These are phyloP conservation scores for Achatina immaculata DNA, from an alignment of 1,140 invertebrate genomes.

Conservation along the genomic window DNA sequence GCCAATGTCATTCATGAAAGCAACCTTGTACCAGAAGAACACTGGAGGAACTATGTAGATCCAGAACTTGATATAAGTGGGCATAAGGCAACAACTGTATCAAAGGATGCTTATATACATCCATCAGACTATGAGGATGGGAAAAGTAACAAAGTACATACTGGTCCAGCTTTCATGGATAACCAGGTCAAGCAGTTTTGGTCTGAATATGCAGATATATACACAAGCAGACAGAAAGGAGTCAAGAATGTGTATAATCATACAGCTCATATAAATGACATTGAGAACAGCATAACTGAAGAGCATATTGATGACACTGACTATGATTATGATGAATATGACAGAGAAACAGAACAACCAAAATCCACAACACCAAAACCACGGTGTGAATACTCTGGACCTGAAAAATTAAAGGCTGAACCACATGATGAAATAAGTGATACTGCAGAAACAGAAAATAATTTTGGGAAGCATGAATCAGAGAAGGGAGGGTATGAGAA, in stretches of 20 bases:
- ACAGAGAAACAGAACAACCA: neutral
- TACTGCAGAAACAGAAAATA: neutral
- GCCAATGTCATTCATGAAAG: neutral
- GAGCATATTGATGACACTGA: neutral
- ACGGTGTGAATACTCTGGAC: slow-evolving; percentile 14
- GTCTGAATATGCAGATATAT: neutral
- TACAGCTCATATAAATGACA: neutral
- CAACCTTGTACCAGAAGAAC: neutral
- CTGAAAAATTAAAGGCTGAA: neutral
- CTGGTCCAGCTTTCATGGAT: neutral
- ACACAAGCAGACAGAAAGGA: neutral
- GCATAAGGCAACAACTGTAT: neutral
- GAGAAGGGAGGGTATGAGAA: neutral
- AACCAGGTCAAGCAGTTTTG: neutral
- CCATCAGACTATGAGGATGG: neutral
- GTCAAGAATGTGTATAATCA: neutral
- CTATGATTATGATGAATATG: slow-evolving; percentile 11
- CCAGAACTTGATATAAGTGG: neutral
- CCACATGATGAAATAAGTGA: neutral
- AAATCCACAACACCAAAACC: slow-evolving; percentile 11
- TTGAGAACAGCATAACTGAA: neutral
- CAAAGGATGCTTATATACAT: neutral
- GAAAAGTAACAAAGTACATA: neutral
- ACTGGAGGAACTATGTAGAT: neutral
- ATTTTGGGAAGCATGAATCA: neutral